Evolutionary conservation across 2,113 vertebrate genomes (phyloP), one percentile per base, ranked within the genome.

Genomic region (Oncorhynchus tshawytscha): DNA sequence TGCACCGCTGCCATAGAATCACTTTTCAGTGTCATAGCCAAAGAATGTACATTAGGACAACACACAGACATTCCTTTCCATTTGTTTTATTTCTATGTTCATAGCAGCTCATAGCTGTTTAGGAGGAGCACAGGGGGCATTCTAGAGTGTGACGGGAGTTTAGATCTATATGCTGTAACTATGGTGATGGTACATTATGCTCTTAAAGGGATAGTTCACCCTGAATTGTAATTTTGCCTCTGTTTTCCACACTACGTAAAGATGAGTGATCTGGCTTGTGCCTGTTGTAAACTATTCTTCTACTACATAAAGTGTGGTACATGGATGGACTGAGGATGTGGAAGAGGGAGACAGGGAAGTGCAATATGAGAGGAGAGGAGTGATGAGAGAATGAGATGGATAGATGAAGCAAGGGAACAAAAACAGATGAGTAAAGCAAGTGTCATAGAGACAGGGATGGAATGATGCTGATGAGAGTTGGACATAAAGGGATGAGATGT

Each of bases 291-390:
- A 74, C 51, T 67, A 68, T 59, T 54, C 5, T 18, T 54, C 16
- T 71, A 64, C 39, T 39, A 68, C 65, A 12, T 57, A 57, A 60
- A 81, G 82, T 69, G 24, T 82, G 80, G 31, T 60, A 18, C 51
- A 78, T 67, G 45, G 67, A 69, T 73, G 68, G 39, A 76, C 31
- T 67, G 66, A 64, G 76, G 74, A 78, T 60, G 84, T 83, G 54
- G 66, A 71, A 16, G 77, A 80, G 60, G 62, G 80, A 34, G 73
- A 86, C 71, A 80, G 83, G 81, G 79, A 83, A 87, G 87, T 89
- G 88, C 81, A 88, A 89, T 83, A 82, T 81, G 76, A 88, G 86
- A 82, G n/a, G n/a, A n/a, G n/a, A n/a, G 39, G 71, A 75, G 72
- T 77, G 71, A 74, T 71, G 75, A 77, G 64, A 62, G 45, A 84